Conservation (phyloP, 2,888 invertebrate genomes). For the Macaria liturata region DNA sequence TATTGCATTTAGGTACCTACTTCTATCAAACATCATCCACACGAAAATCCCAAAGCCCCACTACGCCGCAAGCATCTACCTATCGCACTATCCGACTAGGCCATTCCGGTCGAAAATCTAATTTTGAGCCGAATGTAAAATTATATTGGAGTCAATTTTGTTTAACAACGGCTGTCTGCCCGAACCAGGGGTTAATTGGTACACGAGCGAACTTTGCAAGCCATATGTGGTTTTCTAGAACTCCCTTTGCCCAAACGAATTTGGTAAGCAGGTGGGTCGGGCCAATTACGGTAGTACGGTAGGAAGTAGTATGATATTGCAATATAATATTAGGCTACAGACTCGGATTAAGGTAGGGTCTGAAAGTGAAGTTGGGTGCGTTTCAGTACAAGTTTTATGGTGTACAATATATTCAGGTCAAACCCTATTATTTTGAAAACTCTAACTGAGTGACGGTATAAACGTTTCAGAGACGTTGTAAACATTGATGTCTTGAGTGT, state of each 20-base stretch:
- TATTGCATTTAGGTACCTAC: too few relatives aligned
- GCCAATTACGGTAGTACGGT: conserved; percentile 29
- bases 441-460: too few relatives aligned
- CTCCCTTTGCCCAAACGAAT: conserved; percentile 51
- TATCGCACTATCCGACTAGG: conserved; percentile 19
- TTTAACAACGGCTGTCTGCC: conserved; percentile 53
- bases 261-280: conserved; percentile 46
- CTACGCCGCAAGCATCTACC: not conserved
- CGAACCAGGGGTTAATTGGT: conserved; percentile 63
- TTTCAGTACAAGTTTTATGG: too few relatives aligned
- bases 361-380: too few relatives aligned
- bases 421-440: too few relatives aligned
- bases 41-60: too few relatives aligned
- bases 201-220: conserved; percentile 59
- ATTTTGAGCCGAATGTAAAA: conserved; percentile 58
- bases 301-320: conserved; percentile 36
- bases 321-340: conserved; percentile 42
- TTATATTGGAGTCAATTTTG: conserved; percentile 71
- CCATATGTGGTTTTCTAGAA: conserved; percentile 66
- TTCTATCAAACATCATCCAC: too few relatives aligned
- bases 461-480: too few relatives aligned
- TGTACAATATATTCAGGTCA: too few relatives aligned
- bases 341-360: too few relatives aligned
- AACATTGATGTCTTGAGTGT: too few relatives aligned
- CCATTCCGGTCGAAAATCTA: conserved; percentile 47